These are phyloP conservation scores for Acleris holmiana DNA, from an alignment of 2,888 invertebrate species.

Conservation along the genomic window DNA sequence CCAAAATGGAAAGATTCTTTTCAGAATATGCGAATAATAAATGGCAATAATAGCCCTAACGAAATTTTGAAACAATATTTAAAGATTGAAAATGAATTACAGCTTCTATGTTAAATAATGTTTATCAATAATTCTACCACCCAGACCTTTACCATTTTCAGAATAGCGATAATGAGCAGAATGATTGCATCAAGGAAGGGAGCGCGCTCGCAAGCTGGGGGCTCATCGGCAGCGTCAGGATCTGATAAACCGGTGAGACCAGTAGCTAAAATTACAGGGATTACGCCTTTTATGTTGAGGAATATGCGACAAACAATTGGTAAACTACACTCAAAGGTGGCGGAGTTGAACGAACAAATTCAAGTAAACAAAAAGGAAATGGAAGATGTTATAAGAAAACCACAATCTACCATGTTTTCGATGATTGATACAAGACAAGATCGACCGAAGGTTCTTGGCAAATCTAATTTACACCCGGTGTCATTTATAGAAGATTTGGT, in stretches of 20 bases:
- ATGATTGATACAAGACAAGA: neutral
- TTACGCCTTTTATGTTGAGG: no score
- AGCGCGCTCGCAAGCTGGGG: neutral
- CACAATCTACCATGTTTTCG: neutral
- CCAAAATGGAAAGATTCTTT: neutral
- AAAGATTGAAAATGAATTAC: neutral
- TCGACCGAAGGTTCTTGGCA: neutral
- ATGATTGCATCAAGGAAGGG: neutral
- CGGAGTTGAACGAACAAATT: no score
- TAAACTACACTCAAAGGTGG: no score
- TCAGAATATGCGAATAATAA: neutral
- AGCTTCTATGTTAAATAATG: neutral
- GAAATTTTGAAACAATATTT: neutral
- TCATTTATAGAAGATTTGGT: conserved; percentile 1
- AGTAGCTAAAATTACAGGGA: no score
- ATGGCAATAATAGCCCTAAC: neutral
- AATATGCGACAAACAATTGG: no score
- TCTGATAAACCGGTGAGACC: no score
- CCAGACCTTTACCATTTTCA: neutral
- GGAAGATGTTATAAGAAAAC: neutral
- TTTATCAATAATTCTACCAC: neutral
- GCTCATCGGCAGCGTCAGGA: no score
- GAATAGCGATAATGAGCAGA: neutral
- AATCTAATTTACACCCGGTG: neutral
- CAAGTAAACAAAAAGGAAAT: no score